Conservation (phyloP, 2,113 vertebrate species). For the Phaethon lepturus region DNA sequence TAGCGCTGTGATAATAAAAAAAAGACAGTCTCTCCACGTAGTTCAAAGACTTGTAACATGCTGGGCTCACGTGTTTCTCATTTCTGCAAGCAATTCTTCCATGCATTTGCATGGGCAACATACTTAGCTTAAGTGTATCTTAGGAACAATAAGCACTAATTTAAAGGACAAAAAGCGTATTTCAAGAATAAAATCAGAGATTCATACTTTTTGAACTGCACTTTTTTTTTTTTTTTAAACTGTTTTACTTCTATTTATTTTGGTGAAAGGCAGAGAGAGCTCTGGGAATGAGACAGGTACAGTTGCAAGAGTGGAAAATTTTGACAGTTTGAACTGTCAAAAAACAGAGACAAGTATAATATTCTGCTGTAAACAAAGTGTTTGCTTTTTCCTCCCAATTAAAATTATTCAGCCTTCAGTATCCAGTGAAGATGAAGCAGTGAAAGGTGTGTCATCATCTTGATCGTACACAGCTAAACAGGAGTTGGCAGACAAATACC, state of each 20-base stretch:
- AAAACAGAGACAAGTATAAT: neutral
- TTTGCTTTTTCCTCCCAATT: neutral
- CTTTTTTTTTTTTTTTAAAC: neutral
- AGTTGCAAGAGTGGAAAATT: neutral
- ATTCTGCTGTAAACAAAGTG: neutral
- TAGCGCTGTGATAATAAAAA: neutral
- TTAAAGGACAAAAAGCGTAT: neutral
- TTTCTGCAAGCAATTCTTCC: neutral
- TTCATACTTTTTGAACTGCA: neutral
- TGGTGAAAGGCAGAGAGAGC: neutral
- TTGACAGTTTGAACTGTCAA: neutral
- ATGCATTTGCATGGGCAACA: neutral
- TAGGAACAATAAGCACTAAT: constrained; percentile 14
- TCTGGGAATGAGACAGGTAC: neutral
- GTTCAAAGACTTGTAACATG: neutral
- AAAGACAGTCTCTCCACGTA: neutral
- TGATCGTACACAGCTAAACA: neutral
- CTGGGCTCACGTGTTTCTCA: neutral
- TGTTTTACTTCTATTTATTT: neutral
- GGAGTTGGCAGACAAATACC: neutral
- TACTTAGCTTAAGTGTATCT: neutral
- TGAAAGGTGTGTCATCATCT: neutral
- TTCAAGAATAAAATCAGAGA: constrained; percentile 15
- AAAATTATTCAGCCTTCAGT: neutral
- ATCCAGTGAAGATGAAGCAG: constrained; percentile 16